Percentiles rank a stretch among this genome's conserved stretches.
Evolutionary conservation across 2,797 vertebrate genomes (phyloP).

Genomic region (Gymnothorax javanicus): DNA sequence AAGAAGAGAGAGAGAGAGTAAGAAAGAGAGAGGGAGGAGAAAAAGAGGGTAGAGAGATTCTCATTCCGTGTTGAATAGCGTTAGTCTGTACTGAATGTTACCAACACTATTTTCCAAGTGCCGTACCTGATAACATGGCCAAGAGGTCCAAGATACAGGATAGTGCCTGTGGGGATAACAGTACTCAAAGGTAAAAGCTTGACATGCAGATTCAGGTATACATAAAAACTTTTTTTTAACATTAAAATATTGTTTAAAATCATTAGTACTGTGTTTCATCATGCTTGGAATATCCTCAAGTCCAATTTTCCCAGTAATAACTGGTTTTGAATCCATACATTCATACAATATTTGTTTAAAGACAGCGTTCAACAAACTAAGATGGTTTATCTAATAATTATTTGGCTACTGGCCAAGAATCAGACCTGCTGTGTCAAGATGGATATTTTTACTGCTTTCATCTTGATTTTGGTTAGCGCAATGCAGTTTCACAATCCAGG

Average conservation of each 20-base stretch:
- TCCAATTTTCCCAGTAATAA: conserved; percentile 7
- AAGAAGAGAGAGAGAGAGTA: conserved; percentile 66
- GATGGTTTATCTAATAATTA: conserved; percentile 75
- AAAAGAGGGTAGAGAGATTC: conserved; percentile 64
- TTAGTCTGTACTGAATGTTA: conserved; percentile 68
- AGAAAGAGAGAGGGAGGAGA: conserved; percentile 65
- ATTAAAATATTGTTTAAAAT: neutral
- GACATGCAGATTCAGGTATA: neutral
- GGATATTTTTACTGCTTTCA: conserved; percentile 79
- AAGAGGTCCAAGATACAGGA: neutral
- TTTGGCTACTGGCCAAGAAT: conserved; percentile 78
- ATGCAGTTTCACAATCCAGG: conserved; percentile 85
- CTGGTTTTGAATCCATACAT: conserved; percentile 7
- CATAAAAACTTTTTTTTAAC: neutral
- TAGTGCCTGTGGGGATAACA: neutral
- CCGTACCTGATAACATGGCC: conserved; percentile 6
- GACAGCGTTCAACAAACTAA: conserved; percentile 69
- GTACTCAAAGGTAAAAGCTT: neutral
- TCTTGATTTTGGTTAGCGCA: conserved; percentile 72
- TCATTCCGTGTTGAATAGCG: conserved; percentile 63
- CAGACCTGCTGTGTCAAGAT: conserved; percentile 76
- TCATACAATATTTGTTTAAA: conserved; percentile 25
- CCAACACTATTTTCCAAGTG: conserved; percentile 59
- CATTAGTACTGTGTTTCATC: neutral
- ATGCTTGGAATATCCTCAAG: neutral